Base-by-base conservation (phyloP, 2,113 vertebrate genomes). In the Nibea albiflora region DNA sequence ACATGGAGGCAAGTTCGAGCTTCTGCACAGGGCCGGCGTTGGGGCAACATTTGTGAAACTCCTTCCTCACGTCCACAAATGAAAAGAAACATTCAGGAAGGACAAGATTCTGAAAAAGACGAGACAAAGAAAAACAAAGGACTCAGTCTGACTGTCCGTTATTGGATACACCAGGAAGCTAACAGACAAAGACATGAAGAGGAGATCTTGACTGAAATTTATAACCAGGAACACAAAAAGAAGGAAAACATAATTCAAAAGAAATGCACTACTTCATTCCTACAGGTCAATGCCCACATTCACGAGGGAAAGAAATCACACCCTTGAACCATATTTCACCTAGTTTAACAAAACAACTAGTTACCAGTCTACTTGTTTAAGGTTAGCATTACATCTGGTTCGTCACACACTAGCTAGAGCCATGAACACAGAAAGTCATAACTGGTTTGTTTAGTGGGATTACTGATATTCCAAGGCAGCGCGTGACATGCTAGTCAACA, bases 21-120 rank as follows among this genome's bases (percentile, higher is more conserved):
- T 97, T 96, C 84, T 95, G 95, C 77, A 92, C 90, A 2, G 95
- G 60, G 81, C 94, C 94, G 57, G 94, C 89, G 31, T 93, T 95
- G 19, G 96, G 96, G 73, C 96, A 98, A 85, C 96, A 97, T 85
- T 93, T 89, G 35, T 96, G 94, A 91, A 99, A 98, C 87, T 98
- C 97, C 90, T 96, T 98, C 87, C 90, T 96, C 76, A 97, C 87
- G 83, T 99, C 97, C 80, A 96, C 96, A 90, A 98, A 99, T 24
- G 98, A 97, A 92, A 97, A 97, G 94, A 98, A 99, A 91, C 95
- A 96, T 83, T 98, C 97, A 7, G 97, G 96, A 54, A 99, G 96
- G 62, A 96, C 92, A 66, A 97, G 92, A 90, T 98, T 98, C 98
- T 99, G 62, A 60, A 83, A 54, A 39, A 73, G 12, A 88, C 85